Percentiles rank a stretch among this genome's conserved stretches.
phyloP scores from a whole-genome alignment of 2,113 vertebrate genomes.

The Saguinus midas region DNA sequence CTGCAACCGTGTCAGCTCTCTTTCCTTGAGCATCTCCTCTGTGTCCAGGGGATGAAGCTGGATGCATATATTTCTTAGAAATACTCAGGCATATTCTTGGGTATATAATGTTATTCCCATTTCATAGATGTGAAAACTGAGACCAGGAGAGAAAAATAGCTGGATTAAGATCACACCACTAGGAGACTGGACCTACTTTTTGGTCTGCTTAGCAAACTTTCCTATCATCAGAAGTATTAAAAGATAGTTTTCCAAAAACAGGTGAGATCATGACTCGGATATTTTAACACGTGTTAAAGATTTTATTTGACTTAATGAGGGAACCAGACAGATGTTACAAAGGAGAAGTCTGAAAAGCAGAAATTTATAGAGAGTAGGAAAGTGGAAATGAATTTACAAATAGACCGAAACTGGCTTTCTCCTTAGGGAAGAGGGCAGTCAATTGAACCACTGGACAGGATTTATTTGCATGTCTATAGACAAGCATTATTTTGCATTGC shows the following conservation, averaged over 20 bases:
- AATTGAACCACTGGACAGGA: not conserved
- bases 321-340: not conserved
- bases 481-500: conserved; percentile 43
- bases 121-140: not conserved
- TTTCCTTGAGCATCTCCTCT: not conserved
- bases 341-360: not conserved
- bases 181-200: not conserved
- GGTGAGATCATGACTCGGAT: not conserved
- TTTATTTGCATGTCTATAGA: conserved; percentile 55
- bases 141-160: no score
- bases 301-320: conserved; percentile 16
- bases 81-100: not conserved
- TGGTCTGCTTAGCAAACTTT: not conserved
- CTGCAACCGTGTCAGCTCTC: not conserved
- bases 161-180: not conserved
- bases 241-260: not conserved
- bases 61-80: not conserved
- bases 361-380: not conserved
- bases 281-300: not conserved
- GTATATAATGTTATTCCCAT: not conserved
- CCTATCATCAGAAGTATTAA: rapidly evolving
- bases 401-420: not conserved
- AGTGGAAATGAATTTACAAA: conserved; percentile 15
- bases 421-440: conserved; percentile 8
- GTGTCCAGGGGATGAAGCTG: not conserved